Evolutionary conservation across 2,113 vertebrate species (phyloP).

Genomic region (Silurus asotus): DNA sequence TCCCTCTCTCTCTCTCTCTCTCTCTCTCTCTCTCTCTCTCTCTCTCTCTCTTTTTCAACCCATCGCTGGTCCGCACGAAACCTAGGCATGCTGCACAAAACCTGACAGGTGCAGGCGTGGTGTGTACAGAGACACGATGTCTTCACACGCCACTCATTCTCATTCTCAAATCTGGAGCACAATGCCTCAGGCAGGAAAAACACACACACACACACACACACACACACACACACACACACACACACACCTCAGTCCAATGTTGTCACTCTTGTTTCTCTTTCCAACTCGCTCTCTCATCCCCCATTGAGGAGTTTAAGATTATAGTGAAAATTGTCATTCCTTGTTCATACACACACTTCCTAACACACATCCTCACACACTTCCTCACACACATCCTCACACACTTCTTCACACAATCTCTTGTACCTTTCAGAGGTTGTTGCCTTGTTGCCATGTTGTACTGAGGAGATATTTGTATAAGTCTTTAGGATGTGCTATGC

Average conservation of each 20-base stretch:
- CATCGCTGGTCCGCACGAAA: slow-evolving; percentile 62
- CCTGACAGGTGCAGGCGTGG: slow-evolving; percentile 80
- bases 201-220: slow-evolving; percentile 56
- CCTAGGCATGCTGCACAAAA: slow-evolving; percentile 69
- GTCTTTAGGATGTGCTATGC: background rate
- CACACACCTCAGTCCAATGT: slow-evolving; percentile 45
- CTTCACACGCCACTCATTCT: slow-evolving; percentile 77
- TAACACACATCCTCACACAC: background rate
- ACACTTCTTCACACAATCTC: background rate
- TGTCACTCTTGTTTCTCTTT: background rate
- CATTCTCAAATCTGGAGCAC: slow-evolving; percentile 76
- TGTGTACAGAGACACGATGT: slow-evolving; percentile 70
- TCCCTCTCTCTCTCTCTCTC: background rate
- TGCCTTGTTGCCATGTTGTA: background rate
- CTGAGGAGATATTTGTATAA: background rate
- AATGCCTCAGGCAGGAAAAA: slow-evolving; percentile 65
- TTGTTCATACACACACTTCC: background rate
- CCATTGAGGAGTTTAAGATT: background rate
- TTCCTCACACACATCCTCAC: background rate
- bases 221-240: slow-evolving; percentile 59
- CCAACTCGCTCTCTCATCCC: background rate
- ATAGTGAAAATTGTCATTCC: background rate
- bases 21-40: background rate
- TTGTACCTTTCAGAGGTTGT: background rate
- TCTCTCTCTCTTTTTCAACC: slow-evolving; percentile 38